Percentiles rank a stretch among this genome's conserved stretches.
These are phyloP conservation scores for Enteromius treurensis DNA, from an alignment of 2,797 vertebrate species.

Conservation along the genomic window DNA sequence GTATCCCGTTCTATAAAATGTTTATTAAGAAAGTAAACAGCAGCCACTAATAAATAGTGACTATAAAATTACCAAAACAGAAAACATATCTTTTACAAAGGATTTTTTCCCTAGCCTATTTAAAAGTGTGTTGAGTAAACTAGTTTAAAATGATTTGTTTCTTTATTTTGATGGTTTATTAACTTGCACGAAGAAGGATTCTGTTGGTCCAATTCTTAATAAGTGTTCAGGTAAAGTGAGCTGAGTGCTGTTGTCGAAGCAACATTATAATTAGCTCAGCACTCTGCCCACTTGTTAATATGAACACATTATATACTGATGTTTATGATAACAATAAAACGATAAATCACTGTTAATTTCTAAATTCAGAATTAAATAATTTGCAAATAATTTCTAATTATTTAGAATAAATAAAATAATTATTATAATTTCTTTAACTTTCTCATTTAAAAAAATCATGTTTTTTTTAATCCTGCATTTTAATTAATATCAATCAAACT, in stretches of 20 bases:
- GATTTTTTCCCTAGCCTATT: neutral
- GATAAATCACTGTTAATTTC: neutral
- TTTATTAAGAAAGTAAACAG: neutral
- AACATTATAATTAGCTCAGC: slow-evolving; percentile 6
- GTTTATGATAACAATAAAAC: neutral
- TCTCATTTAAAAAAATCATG: too few species aligned
- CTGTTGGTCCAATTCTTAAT: neutral
- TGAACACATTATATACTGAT: neutral
- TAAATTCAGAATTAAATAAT: neutral
- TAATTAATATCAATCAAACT: too few species aligned
- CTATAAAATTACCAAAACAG: neutral
- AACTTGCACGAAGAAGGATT: neutral
- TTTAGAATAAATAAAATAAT: too few species aligned
- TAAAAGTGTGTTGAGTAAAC: neutral
- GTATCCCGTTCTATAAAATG: neutral
- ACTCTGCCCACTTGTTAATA: neutral
- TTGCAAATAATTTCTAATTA: too few species aligned
- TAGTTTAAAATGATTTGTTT: neutral
- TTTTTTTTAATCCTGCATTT: too few species aligned
- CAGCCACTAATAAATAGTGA: neutral
- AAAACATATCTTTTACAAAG: neutral
- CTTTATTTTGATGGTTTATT: neutral
- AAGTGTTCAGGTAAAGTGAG: neutral
- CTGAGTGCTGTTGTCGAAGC: neutral
- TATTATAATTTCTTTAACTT: too few species aligned